These are phyloP conservation scores for Falcunculus frontatus DNA, from an alignment of 2,113 vertebrate genomes.

Conservation along the genomic window DNA sequence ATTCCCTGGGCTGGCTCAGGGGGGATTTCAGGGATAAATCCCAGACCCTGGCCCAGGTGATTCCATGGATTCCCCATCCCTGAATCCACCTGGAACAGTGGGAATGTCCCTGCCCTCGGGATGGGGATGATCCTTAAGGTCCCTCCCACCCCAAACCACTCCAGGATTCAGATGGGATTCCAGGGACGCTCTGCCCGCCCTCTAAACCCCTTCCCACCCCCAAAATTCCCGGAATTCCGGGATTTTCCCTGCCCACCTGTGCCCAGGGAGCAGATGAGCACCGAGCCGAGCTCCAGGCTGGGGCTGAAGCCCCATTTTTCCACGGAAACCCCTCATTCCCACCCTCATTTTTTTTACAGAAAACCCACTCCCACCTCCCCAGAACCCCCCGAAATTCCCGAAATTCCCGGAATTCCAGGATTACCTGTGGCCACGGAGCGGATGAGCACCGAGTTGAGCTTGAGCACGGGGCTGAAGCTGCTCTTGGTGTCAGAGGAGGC, in stretches of 20 bases:
- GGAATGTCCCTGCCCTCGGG: neutral
- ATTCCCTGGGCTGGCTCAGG: neutral
- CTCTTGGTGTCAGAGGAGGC: slow-evolving; percentile 79
- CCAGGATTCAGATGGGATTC: too few species aligned
- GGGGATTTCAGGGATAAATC: neutral
- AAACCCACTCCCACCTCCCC: too few species aligned
- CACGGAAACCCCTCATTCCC: neutral
- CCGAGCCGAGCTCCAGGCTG: neutral
- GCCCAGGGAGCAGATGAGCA: rapidly evolving
- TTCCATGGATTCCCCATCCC: neutral
- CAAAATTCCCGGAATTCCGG: too few species aligned
- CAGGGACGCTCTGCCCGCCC: too few species aligned
- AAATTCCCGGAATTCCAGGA: neutral
- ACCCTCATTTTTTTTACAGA: too few species aligned
- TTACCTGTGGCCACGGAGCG: slow-evolving; percentile 86
- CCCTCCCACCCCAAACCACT: too few species aligned
- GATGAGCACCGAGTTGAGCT: slow-evolving; percentile 84
- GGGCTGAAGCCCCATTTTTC: too few species aligned
- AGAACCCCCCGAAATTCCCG: too few species aligned
- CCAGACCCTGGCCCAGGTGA: neutral
- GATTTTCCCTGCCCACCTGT: too few species aligned
- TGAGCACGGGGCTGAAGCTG: slow-evolving; percentile 86
- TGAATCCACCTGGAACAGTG: neutral
- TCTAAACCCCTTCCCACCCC: neutral
- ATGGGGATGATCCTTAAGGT: too few species aligned